Conservation (phyloP, 2,113 vertebrate genomes). For the Egretta garzetta region DNA sequence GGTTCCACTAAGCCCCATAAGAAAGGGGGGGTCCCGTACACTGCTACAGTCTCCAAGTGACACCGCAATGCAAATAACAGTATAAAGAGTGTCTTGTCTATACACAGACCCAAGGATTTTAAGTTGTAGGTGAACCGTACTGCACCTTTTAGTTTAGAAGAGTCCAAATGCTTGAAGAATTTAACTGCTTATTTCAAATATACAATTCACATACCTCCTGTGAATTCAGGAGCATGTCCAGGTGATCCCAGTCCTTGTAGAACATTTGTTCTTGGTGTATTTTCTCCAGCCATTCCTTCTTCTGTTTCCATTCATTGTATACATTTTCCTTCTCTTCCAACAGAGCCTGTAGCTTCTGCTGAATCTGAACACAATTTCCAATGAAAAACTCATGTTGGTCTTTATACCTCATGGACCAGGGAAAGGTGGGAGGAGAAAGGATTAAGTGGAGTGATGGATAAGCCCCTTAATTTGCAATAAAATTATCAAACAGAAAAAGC, state of each 20-base stretch:
- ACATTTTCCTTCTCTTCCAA: conserved; percentile 71
- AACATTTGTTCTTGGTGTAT: conserved; percentile 82
- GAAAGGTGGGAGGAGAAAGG: neutral
- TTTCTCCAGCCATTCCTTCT: conserved; percentile 79
- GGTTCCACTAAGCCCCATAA: neutral
- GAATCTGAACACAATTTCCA: conserved; percentile 62
- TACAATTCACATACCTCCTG: conserved; percentile 78
- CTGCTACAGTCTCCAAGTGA: neutral
- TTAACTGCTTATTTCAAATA: neutral
- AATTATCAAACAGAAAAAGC: neutral
- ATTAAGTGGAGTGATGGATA: neutral
- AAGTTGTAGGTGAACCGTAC: neutral
- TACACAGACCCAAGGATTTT: neutral
- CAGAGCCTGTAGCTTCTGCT: conserved; percentile 76
- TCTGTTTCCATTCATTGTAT: conserved; percentile 79
- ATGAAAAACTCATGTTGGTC: neutral
- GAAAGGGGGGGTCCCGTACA: neutral
- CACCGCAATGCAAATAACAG: neutral
- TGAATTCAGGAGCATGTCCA: conserved; percentile 80
- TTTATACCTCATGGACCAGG: neutral
- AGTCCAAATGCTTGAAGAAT: neutral
- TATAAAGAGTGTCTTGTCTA: neutral
- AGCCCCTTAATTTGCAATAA: neutral
- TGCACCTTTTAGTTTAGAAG: neutral
- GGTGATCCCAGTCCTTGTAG: conserved; percentile 79